Evolutionary conservation across 92 coral and sea anemone species (phyloP).

Genomic region (Epizoanthus scotinus): DNA sequence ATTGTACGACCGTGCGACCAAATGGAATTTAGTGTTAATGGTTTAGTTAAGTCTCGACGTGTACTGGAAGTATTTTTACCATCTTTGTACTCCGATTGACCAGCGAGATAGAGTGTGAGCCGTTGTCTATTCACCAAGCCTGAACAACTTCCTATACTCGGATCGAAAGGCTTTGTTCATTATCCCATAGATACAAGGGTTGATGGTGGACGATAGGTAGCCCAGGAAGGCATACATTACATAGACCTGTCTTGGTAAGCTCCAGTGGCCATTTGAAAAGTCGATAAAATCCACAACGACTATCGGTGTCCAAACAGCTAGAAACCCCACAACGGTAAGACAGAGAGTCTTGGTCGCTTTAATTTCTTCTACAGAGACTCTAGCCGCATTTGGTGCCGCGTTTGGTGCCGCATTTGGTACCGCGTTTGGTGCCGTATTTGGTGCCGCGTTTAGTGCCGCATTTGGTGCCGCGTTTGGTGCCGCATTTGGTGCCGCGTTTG

Average conservation of each 20-base stretch:
- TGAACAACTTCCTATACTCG: constrained; percentile 43
- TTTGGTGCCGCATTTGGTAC: too few species aligned
- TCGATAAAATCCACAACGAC: constrained; percentile 53
- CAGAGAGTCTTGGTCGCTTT: constrained; percentile 55
- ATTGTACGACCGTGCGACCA: too few species aligned
- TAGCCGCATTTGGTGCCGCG: background rate
- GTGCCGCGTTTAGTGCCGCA: too few species aligned
- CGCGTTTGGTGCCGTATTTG: too few species aligned
- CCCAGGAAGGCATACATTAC: constrained; percentile 56
- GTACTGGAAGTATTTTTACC: background rate
- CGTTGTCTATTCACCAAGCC: background rate
- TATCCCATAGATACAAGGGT: constrained; percentile 53
- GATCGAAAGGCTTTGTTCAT: constrained; percentile 46
- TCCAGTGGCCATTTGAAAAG: constrained; percentile 44
- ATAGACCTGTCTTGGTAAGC: constrained; percentile 61
- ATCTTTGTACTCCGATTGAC: background rate
- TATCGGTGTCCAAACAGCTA: constrained; percentile 54
- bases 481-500: too few species aligned
- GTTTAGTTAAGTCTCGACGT: background rate
- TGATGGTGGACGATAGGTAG: constrained; percentile 39
- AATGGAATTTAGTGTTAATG: too few species aligned
- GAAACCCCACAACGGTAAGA: constrained; percentile 54
- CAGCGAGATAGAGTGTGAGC: background rate
- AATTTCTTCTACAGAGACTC: constrained; percentile 40
- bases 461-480: too few species aligned